Base-by-base conservation (phyloP, 2,888 invertebrate genomes). In the Drepana falcataria region DNA sequence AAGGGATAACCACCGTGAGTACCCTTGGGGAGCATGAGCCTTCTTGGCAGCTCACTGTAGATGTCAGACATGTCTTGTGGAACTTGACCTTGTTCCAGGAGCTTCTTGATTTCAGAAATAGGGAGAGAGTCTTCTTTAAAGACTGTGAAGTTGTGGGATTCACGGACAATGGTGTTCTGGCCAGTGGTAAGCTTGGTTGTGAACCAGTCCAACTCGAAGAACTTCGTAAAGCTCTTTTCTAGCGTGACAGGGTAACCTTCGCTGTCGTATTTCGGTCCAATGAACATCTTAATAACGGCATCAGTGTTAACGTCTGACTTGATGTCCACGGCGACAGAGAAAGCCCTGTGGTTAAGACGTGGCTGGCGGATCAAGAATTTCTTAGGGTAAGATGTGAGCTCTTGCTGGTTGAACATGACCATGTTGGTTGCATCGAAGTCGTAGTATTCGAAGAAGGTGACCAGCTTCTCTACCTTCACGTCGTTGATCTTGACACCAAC, bases 1-100 rank as follows among this genome's bases (percentile, higher is more conserved):
- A 92, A 92, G 51, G 91, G 90, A 81, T 92, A 88, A 48, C 95
- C 95, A 55, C 92, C 92, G 49, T 81, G 82, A 67, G 87, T 92
- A 69, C 95, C 95, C 75, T 92, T 95, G 47, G 96, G 96, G 57
- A 96, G 80, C 72, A 95, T 83, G 53, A 95, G 85, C 62, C 95
- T 93, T 58, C 93, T 91, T 2, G 96, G 96, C 85, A 94, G 92
- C 53, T 92, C 92, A 60, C 92, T 93, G 65, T 93, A 90, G 49
- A 88, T 81, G 60, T 91, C 87, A 55, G 86, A 86, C 78, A 91
- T 90, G 63, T 93, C 91, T 64, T 86, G 66, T 33, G 92, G 92
- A 70, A 94, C 89, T 59, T 83, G 69, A 51, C 79, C 77, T 63
- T 94, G 92, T 34, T 88, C 80, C 63, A 94, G 83, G 51, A 94